phyloP scores from a whole-genome alignment of 1,140 invertebrate species.

The Oncopeltus fasciatus region DNA sequence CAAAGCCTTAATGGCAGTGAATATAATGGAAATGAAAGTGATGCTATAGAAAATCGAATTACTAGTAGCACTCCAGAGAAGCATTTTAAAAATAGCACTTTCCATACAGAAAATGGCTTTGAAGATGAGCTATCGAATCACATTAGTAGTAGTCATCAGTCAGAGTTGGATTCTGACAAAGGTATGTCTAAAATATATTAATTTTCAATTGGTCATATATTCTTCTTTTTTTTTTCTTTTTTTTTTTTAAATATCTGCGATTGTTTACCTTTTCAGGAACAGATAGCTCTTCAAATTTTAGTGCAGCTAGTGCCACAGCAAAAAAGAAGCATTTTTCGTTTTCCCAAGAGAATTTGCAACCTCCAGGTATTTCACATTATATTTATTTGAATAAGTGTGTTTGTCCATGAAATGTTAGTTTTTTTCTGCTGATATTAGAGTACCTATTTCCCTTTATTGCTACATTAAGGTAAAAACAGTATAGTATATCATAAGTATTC shows the following conservation, averaged over 20 bases:
- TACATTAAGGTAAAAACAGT: too few relatives aligned
- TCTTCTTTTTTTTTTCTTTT: neutral
- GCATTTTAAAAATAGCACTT: neutral
- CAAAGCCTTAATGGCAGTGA: neutral
- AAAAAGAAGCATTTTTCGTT: neutral
- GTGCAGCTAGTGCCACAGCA: neutral
- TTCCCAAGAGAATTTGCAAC: neutral
- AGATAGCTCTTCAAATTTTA: neutral
- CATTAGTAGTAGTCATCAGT: neutral
- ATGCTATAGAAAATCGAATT: neutral
- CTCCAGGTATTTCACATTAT: neutral
- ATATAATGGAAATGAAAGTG: neutral
- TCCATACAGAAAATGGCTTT: neutral
- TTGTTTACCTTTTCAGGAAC: neutral
- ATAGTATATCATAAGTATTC: too few relatives aligned
- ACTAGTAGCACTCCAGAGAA: neutral
- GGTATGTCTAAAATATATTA: too few relatives aligned
- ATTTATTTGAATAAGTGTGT: too few relatives aligned
- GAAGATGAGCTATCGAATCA: neutral
- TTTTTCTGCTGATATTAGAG: too few relatives aligned
- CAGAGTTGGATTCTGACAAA: neutral
- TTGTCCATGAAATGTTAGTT: too few relatives aligned
- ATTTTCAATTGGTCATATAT: neutral
- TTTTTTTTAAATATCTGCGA: neutral
- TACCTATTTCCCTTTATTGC: too few relatives aligned